Evolutionary conservation across 1,140 invertebrate genomes (phyloP), one percentile per base, ranked within the genome.

Genomic region (Psilanteris sp.): DNA sequence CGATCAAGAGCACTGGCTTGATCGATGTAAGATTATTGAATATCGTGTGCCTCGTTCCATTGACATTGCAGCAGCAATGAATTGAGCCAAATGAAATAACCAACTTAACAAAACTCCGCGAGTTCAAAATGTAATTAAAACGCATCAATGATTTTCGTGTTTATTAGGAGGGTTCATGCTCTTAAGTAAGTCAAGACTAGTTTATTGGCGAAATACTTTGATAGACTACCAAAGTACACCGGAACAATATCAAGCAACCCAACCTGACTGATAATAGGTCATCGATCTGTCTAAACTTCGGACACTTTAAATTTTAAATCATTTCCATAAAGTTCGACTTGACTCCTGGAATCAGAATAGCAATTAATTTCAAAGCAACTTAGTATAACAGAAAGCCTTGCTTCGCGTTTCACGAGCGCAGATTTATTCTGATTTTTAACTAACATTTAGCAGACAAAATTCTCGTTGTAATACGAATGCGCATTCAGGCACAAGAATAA

Each of bases 211-310:
- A 27, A 79, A 79, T 74, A 79, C 79, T 81, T 82, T 79, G 79
- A 81, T 79, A 66, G 81, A 43, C 77, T 76, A 61, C 52, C 54
- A 34, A 70, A 78, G 70, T 77, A 73, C 37, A 72, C 77, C 81
- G 78, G 78, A 77, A 79, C 79, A 80, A 79, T 81, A 83, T 82
- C 72, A 79, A 78, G 75, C 71, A 78, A 73, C 80, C 76, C 50
- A 61, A 71, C 67, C 34, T 44, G 34, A 36, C 54, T 8, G 46
- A 50, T 75, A 68, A 78, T 72, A 52, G 61, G 71, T 32, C 67
- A 46, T 50, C 54, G 54, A 72, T 62, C 54, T 54, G 24, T 41
- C 34, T 20, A 4, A 72, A 64, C 39, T 55, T 57, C 24, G 31
- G 48, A 54, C 14, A 27, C 46, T 54, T 62, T 15, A 44, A 62